Base-by-base conservation (phyloP, 2,113 vertebrate genomes). In the Promerops cafer region DNA sequence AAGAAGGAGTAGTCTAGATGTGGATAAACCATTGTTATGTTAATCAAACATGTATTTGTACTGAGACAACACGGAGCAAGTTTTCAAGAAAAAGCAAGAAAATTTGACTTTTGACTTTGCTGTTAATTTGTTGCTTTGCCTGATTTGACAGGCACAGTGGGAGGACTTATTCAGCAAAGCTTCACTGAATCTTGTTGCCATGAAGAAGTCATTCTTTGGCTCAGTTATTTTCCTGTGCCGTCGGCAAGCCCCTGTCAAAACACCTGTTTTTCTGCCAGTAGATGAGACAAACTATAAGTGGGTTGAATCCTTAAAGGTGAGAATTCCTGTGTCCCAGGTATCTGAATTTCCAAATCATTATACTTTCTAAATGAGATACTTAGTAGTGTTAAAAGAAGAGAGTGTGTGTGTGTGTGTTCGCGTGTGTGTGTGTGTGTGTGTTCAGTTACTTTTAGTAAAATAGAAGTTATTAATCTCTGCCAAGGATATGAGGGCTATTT, bases 301-400 rank as follows among this genome's bases (percentile, higher is more conserved):
- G 99, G 99, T 99, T 91, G 98, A 99, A 56, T 97, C 97, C 9
- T 97, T 99, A 68, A 99, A 99, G 99, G 99, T 99, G 88, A 95
- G 96, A 78, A 66, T 71, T 80, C 13, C 17, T 26, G 2, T 42
- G 66, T 80, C 35, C 40, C 72, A 28, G 7, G 30, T 84, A 75
- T 18, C 49, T 87, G 56, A 71, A 64, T 79, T 93, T 90, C 59
- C 11, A 83, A 86, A 57, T 65, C 28, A 24, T 65, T 83, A 24
- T 3, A 6, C 19, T 77, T 83, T 35, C 28, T 86, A 42, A 66
- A 33, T n/a, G 16, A 90, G 40, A 27, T 52, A 44, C 9, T 86
- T 66, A 68, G 15, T 35, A 59, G 23, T 6, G 8, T 64, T 66
- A 39, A 24, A 92, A 76, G 37, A 56, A n/a, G 28, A 19, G 27